Base-by-base conservation (phyloP, 2,797 vertebrate species). In the Semaprochilodus insignis region DNA sequence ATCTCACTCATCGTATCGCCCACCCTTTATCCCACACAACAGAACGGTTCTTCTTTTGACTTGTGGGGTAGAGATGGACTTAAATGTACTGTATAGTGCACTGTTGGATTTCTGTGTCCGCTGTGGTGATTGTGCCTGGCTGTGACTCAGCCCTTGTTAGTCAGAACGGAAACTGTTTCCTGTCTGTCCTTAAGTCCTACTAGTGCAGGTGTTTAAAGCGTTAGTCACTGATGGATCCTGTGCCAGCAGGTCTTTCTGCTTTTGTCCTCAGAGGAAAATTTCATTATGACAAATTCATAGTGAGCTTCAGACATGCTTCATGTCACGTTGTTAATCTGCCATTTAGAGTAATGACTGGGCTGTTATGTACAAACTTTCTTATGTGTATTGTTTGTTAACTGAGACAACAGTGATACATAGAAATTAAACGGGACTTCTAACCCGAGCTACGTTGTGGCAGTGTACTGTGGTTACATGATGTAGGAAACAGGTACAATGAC, bases 61-160 rank as follows among this genome's bases (percentile, higher is more conserved):
- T 7, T 55, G 31, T n/a, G 15, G 25, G 25, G 51, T 57, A 31
- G n/a, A 81, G 51, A 27, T 36, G 36, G 34, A 34, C 27, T 34
- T 80, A 19, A 62, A 27, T 57, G 65, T 13, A 55, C 48, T 44
- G 72, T 5, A 57, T 59, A 59, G 4, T 76, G 60, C 34, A 23
- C n/a, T 62, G 44, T n/a, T 57, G 11, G 78, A 73, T 59, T 36
- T 66, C 15, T 16, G 34, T 17, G 4, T 59, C 13, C 23, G 48
- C 16, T 77, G 67, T 13, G 44, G 44, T 48, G 57, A 34, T 82
- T 71, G 67, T 70, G 55, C 44, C 74, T 6, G 17, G 31, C 51
- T 34, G 17, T 85, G 77, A 82, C 34, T 80, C 81, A 82, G 10
- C n/a, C 44, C 25, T 2, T 71, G 0, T 31, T 36, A 3, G 44